Conservation (phyloP, 2,113 vertebrate species). For the Myocastor coypus region DNA sequence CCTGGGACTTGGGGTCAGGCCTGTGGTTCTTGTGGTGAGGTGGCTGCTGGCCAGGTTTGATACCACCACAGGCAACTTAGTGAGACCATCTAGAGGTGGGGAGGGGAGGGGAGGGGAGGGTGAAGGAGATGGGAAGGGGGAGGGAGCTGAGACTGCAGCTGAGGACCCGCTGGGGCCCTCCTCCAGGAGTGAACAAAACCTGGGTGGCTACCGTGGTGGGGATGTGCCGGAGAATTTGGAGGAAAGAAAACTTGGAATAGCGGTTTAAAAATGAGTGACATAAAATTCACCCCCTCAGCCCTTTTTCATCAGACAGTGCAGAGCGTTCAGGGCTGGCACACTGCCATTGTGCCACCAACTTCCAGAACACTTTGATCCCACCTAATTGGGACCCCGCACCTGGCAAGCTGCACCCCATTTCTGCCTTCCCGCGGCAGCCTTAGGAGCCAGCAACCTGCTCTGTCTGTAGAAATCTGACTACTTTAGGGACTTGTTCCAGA, state of each 20-base stretch:
- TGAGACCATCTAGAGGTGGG: not conserved
- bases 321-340: not conserved
- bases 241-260: not conserved
- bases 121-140: not conserved
- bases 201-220: too few relatives aligned
- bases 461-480: not conserved
- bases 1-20: not conserved
- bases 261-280: not conserved
- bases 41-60: not conserved
- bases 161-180: not conserved
- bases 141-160: not conserved
- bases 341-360: not conserved
- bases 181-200: not conserved
- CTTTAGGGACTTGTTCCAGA: not conserved
- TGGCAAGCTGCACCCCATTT: too few relatives aligned
- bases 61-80: not conserved
- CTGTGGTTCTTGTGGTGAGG: not conserved
- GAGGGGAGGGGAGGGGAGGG: too few relatives aligned
- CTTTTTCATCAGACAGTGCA: not conserved
- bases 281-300: not conserved
- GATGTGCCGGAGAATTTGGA: not conserved
- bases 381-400: not conserved
- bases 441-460: not conserved
- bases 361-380: not conserved
- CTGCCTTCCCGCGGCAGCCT: too few relatives aligned